Evolutionary conservation across 35 echinoderm and acorn worm genomes (phyloP), one percentile per base, ranked within the genome.

Genomic region (Diadema setosum): DNA sequence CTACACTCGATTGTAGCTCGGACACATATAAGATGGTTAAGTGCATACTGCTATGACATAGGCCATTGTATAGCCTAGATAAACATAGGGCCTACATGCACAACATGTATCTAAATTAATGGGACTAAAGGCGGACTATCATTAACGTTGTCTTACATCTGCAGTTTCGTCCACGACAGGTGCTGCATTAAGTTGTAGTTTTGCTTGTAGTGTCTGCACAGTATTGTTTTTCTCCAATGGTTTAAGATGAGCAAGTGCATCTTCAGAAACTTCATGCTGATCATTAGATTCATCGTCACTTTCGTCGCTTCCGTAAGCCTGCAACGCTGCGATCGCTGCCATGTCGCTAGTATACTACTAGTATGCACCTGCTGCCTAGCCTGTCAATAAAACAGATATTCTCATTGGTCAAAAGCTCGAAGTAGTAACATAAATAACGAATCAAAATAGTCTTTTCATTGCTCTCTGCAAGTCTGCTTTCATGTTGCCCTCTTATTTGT

Each of bases 121-220:
- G 39, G 34, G 40, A 80, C 42, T 21, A 57, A 24, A 5, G 24
- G n/a, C 17, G 34, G n/a, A 2, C 2, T 14, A 5, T 9, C 8
- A 6, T 23, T 32, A 48, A 14, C 6, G 24, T 85, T 46, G 81
- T 85, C 89, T 87, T 88, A 81, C 75, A 63, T 41, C 45, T 11
- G 42, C 35, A 32, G 88, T 35, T 59, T 83, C 78, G 75, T 97
- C 95, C 6, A 97, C 95, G 11, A 80, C 64, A 31, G 95, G 95
- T 11, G 95, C 95, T 65, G 95, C 58, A 65, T 97, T 93, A 12
- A 97, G 46, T 69, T 91, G 91, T 37, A 97, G 30, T 78, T 84
- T 65, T 9, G 60, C 86, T 45, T 97, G 95, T 39, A 97, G 63
- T n/a, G 43, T 64, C 40, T 75, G 61, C 18, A 97, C 88, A 63